Conservation (phyloP, 1,140 invertebrate species). For the Drosophila nannoptera region DNA sequence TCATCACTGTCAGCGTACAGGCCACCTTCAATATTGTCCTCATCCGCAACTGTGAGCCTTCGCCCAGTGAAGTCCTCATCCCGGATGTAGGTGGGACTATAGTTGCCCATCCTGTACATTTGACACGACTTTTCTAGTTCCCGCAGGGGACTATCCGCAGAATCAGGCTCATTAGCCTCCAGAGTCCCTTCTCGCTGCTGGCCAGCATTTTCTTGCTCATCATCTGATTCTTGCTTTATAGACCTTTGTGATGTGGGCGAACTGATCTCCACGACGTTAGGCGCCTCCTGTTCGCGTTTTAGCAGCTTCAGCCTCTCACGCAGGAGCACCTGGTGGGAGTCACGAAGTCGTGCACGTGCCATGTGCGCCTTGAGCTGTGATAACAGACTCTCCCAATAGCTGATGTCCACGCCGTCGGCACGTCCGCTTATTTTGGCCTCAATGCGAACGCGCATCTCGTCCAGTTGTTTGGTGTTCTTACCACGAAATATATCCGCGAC, state of each 20-base stretch:
- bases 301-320: slow-evolving; percentile 92
- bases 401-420: slow-evolving; percentile 95
- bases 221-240: slow-evolving; percentile 16
- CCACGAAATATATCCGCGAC: slow-evolving; percentile 93
- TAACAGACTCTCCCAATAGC: slow-evolving; percentile 97
- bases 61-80: slow-evolving; percentile 58
- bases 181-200: background rate
- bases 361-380: slow-evolving; percentile 97
- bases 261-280: slow-evolving; percentile 42
- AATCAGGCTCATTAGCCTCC: slow-evolving; percentile 66
- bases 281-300: slow-evolving; percentile 84
- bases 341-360: slow-evolving; percentile 93
- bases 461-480: slow-evolving; percentile 93
- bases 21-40: slow-evolving; percentile 87
- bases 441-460: slow-evolving; percentile 91
- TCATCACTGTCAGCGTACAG: slow-evolving; percentile 60
- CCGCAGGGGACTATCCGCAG: slow-evolving; percentile 79
- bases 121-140: slow-evolving; percentile 81
- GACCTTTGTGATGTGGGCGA: slow-evolving; percentile 6
- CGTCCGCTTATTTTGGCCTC: slow-evolving; percentile 91
- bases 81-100: slow-evolving; percentile 89
- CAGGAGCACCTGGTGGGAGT: slow-evolving; percentile 95
- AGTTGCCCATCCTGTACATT: slow-evolving; percentile 89
- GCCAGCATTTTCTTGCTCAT: slow-evolving; percentile 17
- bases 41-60: slow-evolving; percentile 31